These are phyloP conservation scores for Congeria kusceri DNA, from an alignment of 2,888 invertebrate genomes.

Conservation along the genomic window DNA sequence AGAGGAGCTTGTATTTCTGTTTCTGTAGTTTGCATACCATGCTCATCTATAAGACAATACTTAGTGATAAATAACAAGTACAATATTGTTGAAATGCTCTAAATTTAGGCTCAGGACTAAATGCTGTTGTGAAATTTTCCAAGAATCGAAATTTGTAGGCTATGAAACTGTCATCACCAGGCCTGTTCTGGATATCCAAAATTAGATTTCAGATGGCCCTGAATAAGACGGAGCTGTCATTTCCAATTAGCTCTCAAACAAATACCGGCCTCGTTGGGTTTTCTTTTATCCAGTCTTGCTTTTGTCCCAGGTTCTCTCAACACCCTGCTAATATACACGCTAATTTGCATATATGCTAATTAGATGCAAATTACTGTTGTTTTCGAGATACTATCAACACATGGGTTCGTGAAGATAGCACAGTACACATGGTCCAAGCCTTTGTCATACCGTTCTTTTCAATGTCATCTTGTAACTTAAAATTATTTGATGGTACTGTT, in stretches of 20 bases:
- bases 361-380: slow-evolving; percentile 44
- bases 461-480: no score
- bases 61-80: no score
- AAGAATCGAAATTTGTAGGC: slow-evolving; percentile 53
- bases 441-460: slow-evolving; percentile 6
- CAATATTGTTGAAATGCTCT: no score
- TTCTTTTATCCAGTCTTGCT: slow-evolving; percentile 9
- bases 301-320: slow-evolving; percentile 40
- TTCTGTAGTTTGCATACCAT: no score
- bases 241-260: slow-evolving; percentile 50
- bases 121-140: no score
- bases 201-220: slow-evolving; percentile 59
- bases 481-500: neutral
- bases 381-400: slow-evolving; percentile 58
- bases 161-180: slow-evolving; percentile 53
- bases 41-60: no score
- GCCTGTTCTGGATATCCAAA: slow-evolving; percentile 46
- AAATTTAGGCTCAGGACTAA: no score
- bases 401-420: slow-evolving; percentile 22
- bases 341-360: slow-evolving; percentile 69
- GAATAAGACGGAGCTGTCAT: slow-evolving; percentile 54
- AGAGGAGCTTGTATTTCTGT: no score
- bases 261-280: slow-evolving; percentile 28
- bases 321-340: slow-evolving; percentile 46
- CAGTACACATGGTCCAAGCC: no score